Evolutionary conservation across 2,113 vertebrate species (phyloP), one percentile per base, ranked within the genome.

Genomic region (Trichomycterus rosablanca): DNA sequence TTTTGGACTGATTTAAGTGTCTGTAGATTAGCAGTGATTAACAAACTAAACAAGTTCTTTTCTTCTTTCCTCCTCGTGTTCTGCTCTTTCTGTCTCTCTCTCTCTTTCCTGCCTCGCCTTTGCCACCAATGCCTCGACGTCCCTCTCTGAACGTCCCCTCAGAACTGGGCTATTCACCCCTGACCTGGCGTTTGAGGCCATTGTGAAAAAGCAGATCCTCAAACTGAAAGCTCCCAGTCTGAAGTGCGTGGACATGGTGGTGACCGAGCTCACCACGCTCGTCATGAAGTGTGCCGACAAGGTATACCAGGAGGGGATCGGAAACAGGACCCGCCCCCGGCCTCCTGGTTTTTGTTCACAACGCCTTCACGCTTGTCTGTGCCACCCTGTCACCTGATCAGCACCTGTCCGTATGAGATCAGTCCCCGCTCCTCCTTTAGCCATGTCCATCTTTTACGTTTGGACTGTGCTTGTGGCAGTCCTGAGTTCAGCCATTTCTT

Each of bases 121-220:
- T 24, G 54, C 30, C 15, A 59, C 18, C 71, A 60, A 64, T 63
- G 23, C 3, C 55, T 5, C 15, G 26, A 51, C 48, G 65, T 66
- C 55, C 30, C 5, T 20, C 42, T 63, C 32, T 2, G 26, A 44
- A 20, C 44, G 64, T 67, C 71, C 26, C 72, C 73, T 74, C 82
- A 98, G 95, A 91, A 97, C 92, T 14, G 95, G 95, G 81, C 91
- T 97, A 60, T 98, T 97, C 86, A 98, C 95, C 52, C 94, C 95
- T 1, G 95, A 98, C 84, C 72, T 98, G 89, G 95, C 94, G 2
- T 98, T 98, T 75, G 94, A 97, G 84, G 91, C 93, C 80, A 97
- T 97, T 44, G 93, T 96, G 76, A 97, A 97, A 89, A 97, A 97
- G 86, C 95, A 97, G 86, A 89, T 98, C 83, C 89, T 92, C 82